Evolutionary conservation across 2,888 invertebrate genomes (phyloP), one percentile per base, ranked within the genome.

Genomic region (Heterodera filipjevi): DNA sequence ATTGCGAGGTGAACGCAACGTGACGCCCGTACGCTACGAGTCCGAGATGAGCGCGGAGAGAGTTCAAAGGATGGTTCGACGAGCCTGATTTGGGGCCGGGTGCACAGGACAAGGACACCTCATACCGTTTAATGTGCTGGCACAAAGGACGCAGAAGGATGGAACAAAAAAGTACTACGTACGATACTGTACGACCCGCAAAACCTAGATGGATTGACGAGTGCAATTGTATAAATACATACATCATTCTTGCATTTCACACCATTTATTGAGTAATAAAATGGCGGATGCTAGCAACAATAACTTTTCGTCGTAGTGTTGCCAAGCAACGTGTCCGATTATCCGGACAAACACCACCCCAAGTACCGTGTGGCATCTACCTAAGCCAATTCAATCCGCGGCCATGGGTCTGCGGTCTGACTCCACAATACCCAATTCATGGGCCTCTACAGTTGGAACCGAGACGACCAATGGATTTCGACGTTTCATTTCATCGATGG

Each of bases 371-470:
- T 49, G n/a, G 27, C 71, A 71, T 33, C 49, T 71, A 30, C 46
- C 71, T 27, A 71, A 71, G 16, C 33, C 71, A 46, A 14, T 71
- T 14, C 71, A 71, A 71, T 71, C 27, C 32, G 49, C 12, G 71
- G 71, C 27, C 46, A 30, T 71, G 71, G 71, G 71, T 71, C 10
- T 71, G 71, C 3, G 71, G 71, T 30, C 71, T 70, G n/a, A 70
- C 46, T 44, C 39, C n/a, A n/a, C 71, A 70, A 27, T 70, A 70
- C 22, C 71, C 71, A 3, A 70, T 12, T 70, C 71, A 2, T 70
- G 71, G 71, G 71, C 71, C n/a, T 39, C 71, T 8, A 70, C 71
- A 8, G n/a, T 70, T 1, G 71, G 71, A 8, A 70, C 71, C 3
- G 71, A 6, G 71, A n/a, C 8, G 46, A 70, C n/a, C 71, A 70